Base-by-base conservation (phyloP, 2,888 invertebrate genomes). In the Lordiphosa andalusiaca region DNA sequence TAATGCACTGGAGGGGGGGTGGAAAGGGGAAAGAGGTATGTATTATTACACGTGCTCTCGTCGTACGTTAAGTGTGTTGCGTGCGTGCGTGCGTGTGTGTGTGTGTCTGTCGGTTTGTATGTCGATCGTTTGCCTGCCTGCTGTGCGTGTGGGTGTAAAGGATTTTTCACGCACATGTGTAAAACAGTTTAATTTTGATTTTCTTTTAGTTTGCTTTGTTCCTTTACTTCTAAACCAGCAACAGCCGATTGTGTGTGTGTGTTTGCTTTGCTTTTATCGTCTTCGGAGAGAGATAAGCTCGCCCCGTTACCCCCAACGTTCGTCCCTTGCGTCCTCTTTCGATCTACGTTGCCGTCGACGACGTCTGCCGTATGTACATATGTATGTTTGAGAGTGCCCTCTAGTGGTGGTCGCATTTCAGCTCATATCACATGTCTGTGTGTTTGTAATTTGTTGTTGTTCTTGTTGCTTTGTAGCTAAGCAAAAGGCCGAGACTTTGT, bases 251-350 rank as follows among this genome's bases (percentile, higher is more conserved):
- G 23, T 37, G 37, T 52, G 50, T 51, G 19, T 40, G 67, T 59
- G 63, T 76, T 83, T 80, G 84, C 84, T 73, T 77, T 83, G 80
- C 76, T 83, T 80, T 83, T 77, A 80, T 77, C 83, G 76, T 74
- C 71, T 73, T 71, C 71, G 77, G 54, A 47, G 54, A 65, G 62
- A 77, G 77, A 77, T 77, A 77, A 77, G 77, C 76, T 83, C 69
- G 70, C 56, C 57, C 50, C 37, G 44, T 73, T 35, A 42, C 35
- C 2, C 23, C 13, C 23, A 16, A 12, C 13, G 19, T 33, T 37
- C 53, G 33, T 38, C 53, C 53, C 47, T 16, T 16, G 37, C 23
- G 35, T 51, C 59, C 61, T 46, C 62, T 52, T 57, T 37, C 23
- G 23, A 5, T 1, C 23, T 1, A 6, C 23, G 23, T 6, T 23